Conservation (phyloP, 2,113 vertebrate genomes). For the Gila orcuttii region DNA sequence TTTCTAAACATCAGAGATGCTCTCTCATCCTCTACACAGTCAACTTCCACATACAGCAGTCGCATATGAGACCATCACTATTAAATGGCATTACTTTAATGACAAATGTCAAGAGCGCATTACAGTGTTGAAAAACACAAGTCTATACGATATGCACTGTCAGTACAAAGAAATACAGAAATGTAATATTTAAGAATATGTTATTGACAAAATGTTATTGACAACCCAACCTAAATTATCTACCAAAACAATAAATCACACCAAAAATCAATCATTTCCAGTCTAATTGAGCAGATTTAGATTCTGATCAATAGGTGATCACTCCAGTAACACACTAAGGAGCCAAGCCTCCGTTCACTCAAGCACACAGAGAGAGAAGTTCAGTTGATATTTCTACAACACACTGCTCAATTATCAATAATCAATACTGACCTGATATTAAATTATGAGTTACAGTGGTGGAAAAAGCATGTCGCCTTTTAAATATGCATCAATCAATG, state of each 20-base stretch:
- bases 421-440: neutral
- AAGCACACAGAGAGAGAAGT: neutral
- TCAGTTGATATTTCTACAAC: neutral
- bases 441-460: neutral
- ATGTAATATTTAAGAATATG: neutral
- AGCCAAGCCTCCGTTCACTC: neutral
- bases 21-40: neutral
- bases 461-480: neutral
- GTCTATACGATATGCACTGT: neutral
- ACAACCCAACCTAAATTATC: neutral
- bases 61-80: neutral
- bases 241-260: neutral
- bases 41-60: neutral
- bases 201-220: neutral
- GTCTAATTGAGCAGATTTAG: constrained; percentile 3
- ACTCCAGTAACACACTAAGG: no score
- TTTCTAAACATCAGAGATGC: neutral
- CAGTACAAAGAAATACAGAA: neutral
- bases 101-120: no score
- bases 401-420: neutral
- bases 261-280: neutral
- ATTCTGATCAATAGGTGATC: constrained; percentile 12
- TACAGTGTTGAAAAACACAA: neutral
- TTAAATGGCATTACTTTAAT: no score
- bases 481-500: neutral